Base-by-base conservation (phyloP, 1,140 invertebrate genomes). In the Tenebrio molitor region DNA sequence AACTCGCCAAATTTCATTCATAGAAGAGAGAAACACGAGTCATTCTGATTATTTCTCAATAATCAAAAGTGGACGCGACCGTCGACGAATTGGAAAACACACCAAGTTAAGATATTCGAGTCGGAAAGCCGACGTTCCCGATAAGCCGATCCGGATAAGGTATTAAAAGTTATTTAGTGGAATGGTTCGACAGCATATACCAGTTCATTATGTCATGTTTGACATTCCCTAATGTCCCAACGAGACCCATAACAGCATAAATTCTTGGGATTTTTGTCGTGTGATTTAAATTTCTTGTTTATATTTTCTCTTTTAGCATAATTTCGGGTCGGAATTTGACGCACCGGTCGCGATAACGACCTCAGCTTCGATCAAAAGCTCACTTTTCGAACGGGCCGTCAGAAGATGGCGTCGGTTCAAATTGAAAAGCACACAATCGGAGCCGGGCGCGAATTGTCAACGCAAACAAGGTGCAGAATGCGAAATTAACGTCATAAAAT, bases 141-240 rank as follows among this genome's bases (percentile, higher is more conserved):
- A 29, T 53, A 53, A 53, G 21, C 6, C 7, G 29, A 23, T 62
- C n/a, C 53, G 7, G 34, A 33, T 64, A 64, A 34, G 14, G 25
- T 29, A 64, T 34, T 64, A 16, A 36, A n/a, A 64, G 63, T 39
- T 65, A 39, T 65, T 65, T 65, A 42, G 39, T 65, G 58, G 25
- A 36, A 17, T 63, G 23, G 39, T 66, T 66, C 23, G 63, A 66
- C 63, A 21, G 41, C 50, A 17, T 58, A 29, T 29, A 58, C 50
- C 50, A 44, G 33, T 65, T 66, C 36, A 66, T 66, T 66, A 66
- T 66, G 64, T 10, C 39, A 44, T 66, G 64, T 66, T 23, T 12
- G 64, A 66, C 36, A 62, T 62, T 62, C 53, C n/a, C 17, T 53
- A 53, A 53, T 53, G 29, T 29, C 17, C 53, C 12, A 62, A 62